Base-by-base conservation (phyloP, 2,113 vertebrate species). In the Propithecus coquereli region DNA sequence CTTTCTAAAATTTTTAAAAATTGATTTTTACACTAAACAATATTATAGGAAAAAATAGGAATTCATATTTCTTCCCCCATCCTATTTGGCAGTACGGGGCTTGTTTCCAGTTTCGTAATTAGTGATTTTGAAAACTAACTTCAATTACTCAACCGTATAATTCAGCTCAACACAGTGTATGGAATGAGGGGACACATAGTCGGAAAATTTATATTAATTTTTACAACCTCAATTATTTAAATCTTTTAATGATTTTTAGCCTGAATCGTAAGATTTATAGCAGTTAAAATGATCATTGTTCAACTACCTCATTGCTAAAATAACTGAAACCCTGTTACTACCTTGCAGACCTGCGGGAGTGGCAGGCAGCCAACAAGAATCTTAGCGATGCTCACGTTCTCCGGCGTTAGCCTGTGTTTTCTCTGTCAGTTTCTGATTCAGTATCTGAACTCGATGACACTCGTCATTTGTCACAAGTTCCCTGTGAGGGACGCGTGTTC, bases 121-220 rank as follows among this genome's bases (percentile, higher is more conserved):
- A 90, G 27, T 57, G 63, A 84, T 79, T 94, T 90, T 70, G 45
- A 90, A 87, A 95, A 68, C n/a, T 34, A 90, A 70, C 57, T 91
- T 80, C 76, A 94, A 27, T 54, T 63, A 76, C 80, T 22, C 32
- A 34, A 79, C 16, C 11, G 45, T 90, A 85, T 54, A 92, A 92
- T 90, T 80, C 47, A 76, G 59, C 34, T 80, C 84, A 76, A 22
- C 8, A 32, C 1, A 61, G 81, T 43, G 8, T 27, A 30, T 22
- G 43, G 1, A 80, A 71, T 80, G 9, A 90, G 17, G 12, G 59
- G 37, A 32, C 45, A 63, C 66, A 20, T 18, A 79, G 43, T 45
- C 40, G 84, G 20, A 57, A 84, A 81, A 32, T 86, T 80, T 32
- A 27, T 18, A 63, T 70, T 77, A 52, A 77, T 54, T n/a, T 93